Percentiles rank a stretch among this genome's conserved stretches.
Conservation (phyloP, 2,888 invertebrate genomes). For the Cerastis leucographa region DNA sequence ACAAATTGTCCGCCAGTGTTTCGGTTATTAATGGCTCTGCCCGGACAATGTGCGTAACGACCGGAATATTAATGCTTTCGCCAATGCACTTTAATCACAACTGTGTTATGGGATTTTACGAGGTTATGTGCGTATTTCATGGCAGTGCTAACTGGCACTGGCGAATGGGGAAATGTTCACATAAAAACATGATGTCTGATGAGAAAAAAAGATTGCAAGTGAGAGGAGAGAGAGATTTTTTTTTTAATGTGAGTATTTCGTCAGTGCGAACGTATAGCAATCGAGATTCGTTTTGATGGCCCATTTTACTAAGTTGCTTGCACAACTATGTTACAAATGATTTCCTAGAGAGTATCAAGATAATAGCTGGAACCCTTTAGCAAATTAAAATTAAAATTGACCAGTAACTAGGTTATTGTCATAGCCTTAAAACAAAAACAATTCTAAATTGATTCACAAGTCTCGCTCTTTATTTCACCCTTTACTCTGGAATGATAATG, state of each 20-base stretch:
- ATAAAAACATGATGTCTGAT: not conserved
- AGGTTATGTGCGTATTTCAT: conserved; percentile 31
- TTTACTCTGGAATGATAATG: not conserved
- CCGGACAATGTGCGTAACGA: conserved; percentile 69
- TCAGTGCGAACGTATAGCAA: not conserved
- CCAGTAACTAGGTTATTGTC: not conserved
- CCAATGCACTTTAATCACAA: conserved; percentile 64
- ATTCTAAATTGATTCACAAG: not conserved
- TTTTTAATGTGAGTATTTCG: not conserved
- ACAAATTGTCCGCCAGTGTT: conserved; percentile 56
- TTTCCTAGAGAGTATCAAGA: not conserved
- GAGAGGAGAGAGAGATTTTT: not conserved
- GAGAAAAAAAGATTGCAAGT: not conserved
- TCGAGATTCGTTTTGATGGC: conserved; percentile 13
- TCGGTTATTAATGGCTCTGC: conserved; percentile 57
- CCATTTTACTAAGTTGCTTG: not conserved
- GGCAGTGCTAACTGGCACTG: conserved; percentile 1
- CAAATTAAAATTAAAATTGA: not conserved
- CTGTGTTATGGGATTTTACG: conserved; percentile 52
- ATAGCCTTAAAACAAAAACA: not conserved
- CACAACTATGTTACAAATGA: too few relatives aligned
- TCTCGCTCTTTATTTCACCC: not conserved
- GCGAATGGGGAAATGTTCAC: not conserved
- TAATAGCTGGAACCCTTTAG: not conserved
- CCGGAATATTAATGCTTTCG: conserved; percentile 69